Evolutionary conservation across 1,140 invertebrate genomes (phyloP).

Genomic region (Drosophila gunungcola): DNA sequence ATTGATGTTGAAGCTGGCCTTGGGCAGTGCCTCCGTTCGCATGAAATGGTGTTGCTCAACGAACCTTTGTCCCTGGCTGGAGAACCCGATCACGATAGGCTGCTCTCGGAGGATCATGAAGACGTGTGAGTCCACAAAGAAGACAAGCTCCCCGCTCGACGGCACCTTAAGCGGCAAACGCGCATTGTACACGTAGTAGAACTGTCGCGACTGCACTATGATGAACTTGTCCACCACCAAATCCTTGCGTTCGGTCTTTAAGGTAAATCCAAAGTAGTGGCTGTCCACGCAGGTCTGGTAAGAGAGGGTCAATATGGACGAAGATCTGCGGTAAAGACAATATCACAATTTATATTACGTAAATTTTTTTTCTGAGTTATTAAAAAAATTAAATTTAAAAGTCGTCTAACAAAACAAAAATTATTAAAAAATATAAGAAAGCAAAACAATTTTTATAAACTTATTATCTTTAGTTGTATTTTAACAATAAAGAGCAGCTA

Average conservation of each 20-base stretch:
- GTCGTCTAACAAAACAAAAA: no score
- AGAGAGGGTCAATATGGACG: conserved; percentile 53
- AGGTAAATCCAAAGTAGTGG: conserved; percentile 79
- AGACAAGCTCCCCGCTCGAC: conserved; percentile 38
- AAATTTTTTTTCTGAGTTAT: no score
- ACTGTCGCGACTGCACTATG: conserved; percentile 72
- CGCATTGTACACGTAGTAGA: conserved; percentile 70
- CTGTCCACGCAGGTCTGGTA: conserved; percentile 74
- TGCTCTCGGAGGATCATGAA: conserved; percentile 70
- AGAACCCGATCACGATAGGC: conserved; percentile 70
- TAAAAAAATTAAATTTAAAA: no score
- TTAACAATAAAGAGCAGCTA: background rate
- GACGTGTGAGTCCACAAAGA: conserved; percentile 79
- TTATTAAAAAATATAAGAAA: no score
- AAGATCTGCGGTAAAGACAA: conserved; percentile 13
- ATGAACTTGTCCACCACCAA: conserved; percentile 74
- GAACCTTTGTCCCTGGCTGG: conserved; percentile 36
- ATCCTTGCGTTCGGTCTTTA: conserved; percentile 47
- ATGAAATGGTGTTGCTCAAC: conserved; percentile 81
- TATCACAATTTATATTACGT: no score
- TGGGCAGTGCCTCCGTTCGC: conserved; percentile 66
- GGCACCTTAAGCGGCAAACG: conserved; percentile 55
- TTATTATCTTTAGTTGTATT: no score
- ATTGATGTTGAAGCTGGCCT: conserved; percentile 61
- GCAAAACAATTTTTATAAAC: no score